phyloP scores from a whole-genome alignment of 2,113 vertebrate genomes.

The Stegostoma tigrinum region DNA sequence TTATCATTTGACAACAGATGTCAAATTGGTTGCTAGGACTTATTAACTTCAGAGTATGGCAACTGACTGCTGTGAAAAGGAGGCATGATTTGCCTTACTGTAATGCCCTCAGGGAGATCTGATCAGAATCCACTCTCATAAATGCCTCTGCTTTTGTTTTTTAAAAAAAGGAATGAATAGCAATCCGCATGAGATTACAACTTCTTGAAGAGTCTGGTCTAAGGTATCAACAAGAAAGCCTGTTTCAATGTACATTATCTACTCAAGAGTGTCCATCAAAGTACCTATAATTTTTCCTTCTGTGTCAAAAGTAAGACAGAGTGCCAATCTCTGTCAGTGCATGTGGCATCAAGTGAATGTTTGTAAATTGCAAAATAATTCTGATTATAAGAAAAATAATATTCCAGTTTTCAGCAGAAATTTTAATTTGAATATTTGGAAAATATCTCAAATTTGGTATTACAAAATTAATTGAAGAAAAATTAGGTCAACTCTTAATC shows the following conservation, averaged over 20 bases:
- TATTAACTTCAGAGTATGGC: too few species aligned
- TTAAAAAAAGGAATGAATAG: too few species aligned
- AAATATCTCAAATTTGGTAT: neutral
- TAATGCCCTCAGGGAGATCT: too few species aligned
- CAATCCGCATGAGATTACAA: too few species aligned
- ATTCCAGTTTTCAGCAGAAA: neutral
- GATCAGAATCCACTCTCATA: too few species aligned
- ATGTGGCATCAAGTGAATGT: neutral
- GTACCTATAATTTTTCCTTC: neutral
- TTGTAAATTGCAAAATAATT: neutral
- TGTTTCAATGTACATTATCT: neutral
- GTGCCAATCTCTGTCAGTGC: neutral
- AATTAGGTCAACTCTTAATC: neutral
- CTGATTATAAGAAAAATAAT: neutral
- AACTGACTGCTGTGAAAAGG: too few species aligned
- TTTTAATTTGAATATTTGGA: neutral
- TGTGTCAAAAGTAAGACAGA: neutral
- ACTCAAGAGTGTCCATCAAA: neutral
- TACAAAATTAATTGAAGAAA: neutral
- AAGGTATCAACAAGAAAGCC: neutral
- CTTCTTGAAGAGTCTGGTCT: too few species aligned
- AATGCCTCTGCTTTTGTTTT: too few species aligned
- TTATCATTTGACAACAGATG: too few species aligned
- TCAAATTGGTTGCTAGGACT: too few species aligned
- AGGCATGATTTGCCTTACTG: too few species aligned